Evolutionary conservation across 2,797 vertebrate genomes (phyloP).

Genomic region (Cryptoblepharus egeriae): DNA sequence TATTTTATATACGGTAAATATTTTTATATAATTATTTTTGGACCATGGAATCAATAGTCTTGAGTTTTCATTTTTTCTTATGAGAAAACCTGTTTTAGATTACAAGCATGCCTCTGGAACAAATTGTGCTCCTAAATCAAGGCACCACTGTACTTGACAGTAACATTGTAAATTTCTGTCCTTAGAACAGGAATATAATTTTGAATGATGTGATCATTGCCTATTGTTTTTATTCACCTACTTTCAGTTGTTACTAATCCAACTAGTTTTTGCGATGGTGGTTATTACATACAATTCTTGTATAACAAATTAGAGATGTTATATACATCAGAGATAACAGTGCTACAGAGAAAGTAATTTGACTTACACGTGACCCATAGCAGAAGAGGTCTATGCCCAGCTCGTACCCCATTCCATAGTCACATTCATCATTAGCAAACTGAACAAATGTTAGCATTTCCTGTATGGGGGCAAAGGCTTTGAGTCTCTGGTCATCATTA

Average conservation of each 20-base stretch:
- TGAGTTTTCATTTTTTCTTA: no score
- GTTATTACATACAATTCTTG: no score
- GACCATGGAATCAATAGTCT: no score
- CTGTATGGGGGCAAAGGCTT: conserved; percentile 93
- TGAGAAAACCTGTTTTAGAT: no score
- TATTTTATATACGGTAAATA: no score
- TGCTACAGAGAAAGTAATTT: neutral
- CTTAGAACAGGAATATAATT: neutral
- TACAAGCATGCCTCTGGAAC: no score
- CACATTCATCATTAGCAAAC: conserved; percentile 98
- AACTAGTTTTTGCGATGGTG: neutral
- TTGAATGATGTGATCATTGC: neutral
- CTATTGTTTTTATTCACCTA: neutral
- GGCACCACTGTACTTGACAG: no score
- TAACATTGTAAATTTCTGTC: neutral
- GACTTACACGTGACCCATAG: conserved; percentile 94
- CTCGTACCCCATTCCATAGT: conserved; percentile 98
- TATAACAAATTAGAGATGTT: neutral
- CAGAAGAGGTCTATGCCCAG: conserved; percentile 95
- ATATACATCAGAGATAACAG: neutral
- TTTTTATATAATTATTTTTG: no score
- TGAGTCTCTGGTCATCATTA: conserved; percentile 87
- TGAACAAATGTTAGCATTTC: conserved; percentile 96
- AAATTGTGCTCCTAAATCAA: no score
- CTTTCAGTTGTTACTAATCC: neutral